These are phyloP conservation scores for Drosophila mulleri DNA, from an alignment of 2,888 invertebrate genomes.

Conservation along the genomic window DNA sequence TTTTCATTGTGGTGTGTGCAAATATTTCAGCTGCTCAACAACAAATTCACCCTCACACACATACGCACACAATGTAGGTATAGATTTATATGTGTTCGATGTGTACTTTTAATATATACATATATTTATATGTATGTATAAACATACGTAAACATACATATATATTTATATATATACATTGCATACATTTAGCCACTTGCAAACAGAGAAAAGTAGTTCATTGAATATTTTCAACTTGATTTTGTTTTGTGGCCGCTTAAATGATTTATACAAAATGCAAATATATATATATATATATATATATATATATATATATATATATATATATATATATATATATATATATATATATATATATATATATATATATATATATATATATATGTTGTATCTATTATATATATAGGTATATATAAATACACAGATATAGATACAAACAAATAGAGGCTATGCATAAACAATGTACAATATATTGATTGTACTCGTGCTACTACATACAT, in stretches of 20 bases:
- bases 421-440: slow-evolving; percentile 29
- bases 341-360: slow-evolving; percentile 18
- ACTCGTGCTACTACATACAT: slow-evolving; percentile 24
- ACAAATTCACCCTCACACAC: slow-evolving; percentile 9
- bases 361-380: slow-evolving; percentile 38
- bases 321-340: slow-evolving; percentile 4
- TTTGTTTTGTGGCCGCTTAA: slow-evolving; percentile 65
- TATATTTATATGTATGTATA: slow-evolving; percentile 10
- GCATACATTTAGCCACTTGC: slow-evolving; percentile 67
- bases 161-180: slow-evolving; percentile 49
- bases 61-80: slow-evolving; percentile 28
- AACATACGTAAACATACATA: slow-evolving; percentile 35
- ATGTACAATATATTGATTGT: slow-evolving; percentile 64
- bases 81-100: slow-evolving; percentile 42
- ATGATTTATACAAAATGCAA: slow-evolving; percentile 69
- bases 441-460: slow-evolving; percentile 40
- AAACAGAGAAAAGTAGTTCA: slow-evolving; percentile 73
- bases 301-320: slow-evolving; percentile 31
- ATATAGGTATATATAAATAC: slow-evolving; percentile 19
- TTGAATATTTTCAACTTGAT: slow-evolving; percentile 82
- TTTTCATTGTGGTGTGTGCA: slow-evolving; percentile 44
- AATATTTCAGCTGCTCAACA: slow-evolving; percentile 40
- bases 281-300: slow-evolving; percentile 32
- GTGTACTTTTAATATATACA: slow-evolving; percentile 38
- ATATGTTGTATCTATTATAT: slow-evolving; percentile 4